Base-by-base conservation (phyloP, 2,888 invertebrate genomes). In the Eupelmus urozonus region DNA sequence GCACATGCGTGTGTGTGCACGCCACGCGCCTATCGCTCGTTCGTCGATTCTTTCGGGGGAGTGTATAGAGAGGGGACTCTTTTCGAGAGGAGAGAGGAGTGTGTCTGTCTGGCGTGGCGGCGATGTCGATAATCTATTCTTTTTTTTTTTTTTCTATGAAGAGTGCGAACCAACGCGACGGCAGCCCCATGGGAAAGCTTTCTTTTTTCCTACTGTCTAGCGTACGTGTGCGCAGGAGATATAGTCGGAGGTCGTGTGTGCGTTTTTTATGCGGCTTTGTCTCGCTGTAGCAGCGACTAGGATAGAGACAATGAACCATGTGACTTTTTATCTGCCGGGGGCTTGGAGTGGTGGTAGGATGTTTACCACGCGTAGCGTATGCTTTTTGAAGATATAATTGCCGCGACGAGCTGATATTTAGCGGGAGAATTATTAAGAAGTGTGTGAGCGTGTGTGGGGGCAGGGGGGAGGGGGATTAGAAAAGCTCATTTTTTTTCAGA, bases 101-200 rank as follows among this genome's bases (percentile, higher is more conserved):
- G 16, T 13, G 45, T 16, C 7, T 45, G 16, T 16, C 13, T 45
- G 45, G 9, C 34, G 34, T 34, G 34, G 59, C 29, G 42, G n/a
- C 57, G 27, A 20, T 27, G 78, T 73, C 78, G 69, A 73, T 73
- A 78, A 78, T 69, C 62, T 59, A 42, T 53, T 42, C 7, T 45
- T 45, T 45, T 45, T 45, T 45, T 7, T 45, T 16, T 45, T 45
- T 16, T 45, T 16, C 16, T 16, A 45, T 45, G 45, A 34, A 3
- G 45, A 7, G 13, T 16, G 45, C 16, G 16, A 7, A 16, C 45
- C 45, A 45, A 9, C 2, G 45, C 45, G 13, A 16, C 16, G 5
- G 45, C 13, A 45, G 45, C 13, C 13, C 27, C 13, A 16, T 11
- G 18, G 49, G 34, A 60, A 25, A 18, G 60, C 60, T 23, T 23